Evolutionary conservation across 2,888 invertebrate genomes (phyloP), one percentile per base, ranked within the genome.

Genomic region (Troides oblongomaculatus): DNA sequence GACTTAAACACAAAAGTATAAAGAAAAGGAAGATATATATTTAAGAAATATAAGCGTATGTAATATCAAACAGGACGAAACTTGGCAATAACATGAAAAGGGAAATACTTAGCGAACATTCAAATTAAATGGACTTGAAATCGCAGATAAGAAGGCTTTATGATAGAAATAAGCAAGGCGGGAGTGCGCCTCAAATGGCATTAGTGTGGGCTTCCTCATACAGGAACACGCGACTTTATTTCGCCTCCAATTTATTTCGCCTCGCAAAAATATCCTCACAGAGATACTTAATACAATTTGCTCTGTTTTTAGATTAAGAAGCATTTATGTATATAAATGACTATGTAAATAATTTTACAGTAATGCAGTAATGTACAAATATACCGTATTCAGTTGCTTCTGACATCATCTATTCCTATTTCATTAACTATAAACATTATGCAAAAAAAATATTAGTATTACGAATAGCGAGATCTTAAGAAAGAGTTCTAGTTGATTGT

Each of bases 81-180:
- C 62, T 72, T 66, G 67, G 70, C 65, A 62, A 70, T 67, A 71
- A 71, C 62, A 62, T 58, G 68, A 53, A 62, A 59, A 61, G 68
- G 59, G 66, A 69, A 66, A 64, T 70, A 71, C 67, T 66, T 71
- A 69, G 66, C 69, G 70, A 66, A 66, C 70, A 66, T 70, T 89
- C 89, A 90, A 89, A 89, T 87, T 88, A 87, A 90, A 90, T 90
- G 89, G 88, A 85, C 85, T 84, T 84, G 88, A 90, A 89, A 88
- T 89, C 85, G 84, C 82, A 87, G 88, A 90, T 90, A 90, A 88
- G 85, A 80, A 83, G 83, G 86, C 84, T 86, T 87, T 65, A 86
- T 84, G 84, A 83, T 83, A 80, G 85, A 84, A 85, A 88, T 84
- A 81, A 82, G 83, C 75, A 76, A 76, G 79, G 72, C 72, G 70